Evolutionary conservation across 2,888 invertebrate genomes (phyloP).

Genomic region (Griposia aprilina): DNA sequence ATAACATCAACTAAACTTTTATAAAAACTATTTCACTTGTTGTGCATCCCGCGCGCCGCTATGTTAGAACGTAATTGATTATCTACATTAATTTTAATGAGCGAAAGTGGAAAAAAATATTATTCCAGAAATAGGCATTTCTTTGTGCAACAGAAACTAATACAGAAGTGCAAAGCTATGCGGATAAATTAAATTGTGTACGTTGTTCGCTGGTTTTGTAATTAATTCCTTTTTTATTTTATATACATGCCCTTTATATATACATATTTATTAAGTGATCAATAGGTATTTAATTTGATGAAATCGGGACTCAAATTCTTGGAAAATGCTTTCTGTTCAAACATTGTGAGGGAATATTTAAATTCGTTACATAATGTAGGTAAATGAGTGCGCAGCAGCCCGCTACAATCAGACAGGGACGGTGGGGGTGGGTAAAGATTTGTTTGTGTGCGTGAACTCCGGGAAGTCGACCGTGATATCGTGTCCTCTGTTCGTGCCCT

Average conservation of each 20-base stretch:
- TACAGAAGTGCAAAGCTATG: slow-evolving; percentile 39
- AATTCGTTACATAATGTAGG: slow-evolving; percentile 73
- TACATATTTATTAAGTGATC: neutral
- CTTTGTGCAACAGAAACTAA: slow-evolving; percentile 53
- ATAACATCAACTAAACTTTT: neutral
- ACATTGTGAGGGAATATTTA: slow-evolving; percentile 31
- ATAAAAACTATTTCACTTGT: slow-evolving; percentile 3
- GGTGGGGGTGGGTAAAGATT: slow-evolving; percentile 65
- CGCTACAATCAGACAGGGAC: slow-evolving; percentile 64
- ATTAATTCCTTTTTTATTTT: neutral
- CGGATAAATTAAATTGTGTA: slow-evolving; percentile 10
- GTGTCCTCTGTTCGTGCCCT: slow-evolving; percentile 35
- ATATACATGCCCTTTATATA: neutral
- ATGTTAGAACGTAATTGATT: slow-evolving; percentile 16
- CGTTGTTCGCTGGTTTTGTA: slow-evolving; percentile 13
- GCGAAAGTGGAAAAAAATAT: slow-evolving; percentile 48
- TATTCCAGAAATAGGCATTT: slow-evolving; percentile 37
- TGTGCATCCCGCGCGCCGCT: slow-evolving; percentile 30
- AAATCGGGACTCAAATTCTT: neutral
- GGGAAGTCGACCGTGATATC: slow-evolving; percentile 49
- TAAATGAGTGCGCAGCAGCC: slow-evolving; percentile 76
- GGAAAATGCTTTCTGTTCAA: neutral
- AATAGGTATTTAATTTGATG: neutral
- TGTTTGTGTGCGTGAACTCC: slow-evolving; percentile 67
- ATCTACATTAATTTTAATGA: slow-evolving; percentile 20